A percentile compares a stretch with the other conserved stretches of the same genome.
Conservation (phyloP, 2,888 invertebrate genomes). For the Rhyacophila evoluta region DNA sequence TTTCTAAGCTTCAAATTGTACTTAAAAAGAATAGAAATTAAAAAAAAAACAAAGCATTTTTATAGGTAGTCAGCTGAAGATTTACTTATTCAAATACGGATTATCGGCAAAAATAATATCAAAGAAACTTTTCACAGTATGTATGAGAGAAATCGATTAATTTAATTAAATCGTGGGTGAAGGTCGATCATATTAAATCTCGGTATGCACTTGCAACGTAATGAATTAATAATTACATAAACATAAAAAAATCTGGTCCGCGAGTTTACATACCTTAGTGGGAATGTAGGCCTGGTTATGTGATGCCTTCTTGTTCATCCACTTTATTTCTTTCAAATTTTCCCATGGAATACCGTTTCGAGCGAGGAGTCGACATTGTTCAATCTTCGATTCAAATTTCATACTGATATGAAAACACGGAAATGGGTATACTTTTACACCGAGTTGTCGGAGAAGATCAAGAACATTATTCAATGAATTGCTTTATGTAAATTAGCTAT, state of each 20-base stretch:
- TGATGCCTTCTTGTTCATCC: conserved; percentile 84
- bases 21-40: no score
- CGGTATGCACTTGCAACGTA: background rate
- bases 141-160: background rate
- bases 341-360: conserved; percentile 44
- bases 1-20: no score
- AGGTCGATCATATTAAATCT: conserved; percentile 5
- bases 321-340: conserved; percentile 69
- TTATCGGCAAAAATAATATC: no score
- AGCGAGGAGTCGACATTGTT: conserved; percentile 44
- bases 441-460: background rate
- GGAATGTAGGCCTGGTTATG: conserved; percentile 87
- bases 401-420: conserved; percentile 39
- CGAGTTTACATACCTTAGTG: conserved; percentile 70
- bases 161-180: background rate
- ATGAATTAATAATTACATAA: conserved; percentile 18
- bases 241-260: background rate
- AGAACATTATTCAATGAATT: conserved; percentile 17
- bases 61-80: no score
- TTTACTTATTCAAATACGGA: no score
- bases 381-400: conserved; percentile 49
- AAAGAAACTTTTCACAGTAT: no score
- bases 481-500: background rate
- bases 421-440: conserved; percentile 20
- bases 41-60: no score